phyloP scores from a whole-genome alignment of 2,797 vertebrate genomes.

The Halcyon badia region DNA sequence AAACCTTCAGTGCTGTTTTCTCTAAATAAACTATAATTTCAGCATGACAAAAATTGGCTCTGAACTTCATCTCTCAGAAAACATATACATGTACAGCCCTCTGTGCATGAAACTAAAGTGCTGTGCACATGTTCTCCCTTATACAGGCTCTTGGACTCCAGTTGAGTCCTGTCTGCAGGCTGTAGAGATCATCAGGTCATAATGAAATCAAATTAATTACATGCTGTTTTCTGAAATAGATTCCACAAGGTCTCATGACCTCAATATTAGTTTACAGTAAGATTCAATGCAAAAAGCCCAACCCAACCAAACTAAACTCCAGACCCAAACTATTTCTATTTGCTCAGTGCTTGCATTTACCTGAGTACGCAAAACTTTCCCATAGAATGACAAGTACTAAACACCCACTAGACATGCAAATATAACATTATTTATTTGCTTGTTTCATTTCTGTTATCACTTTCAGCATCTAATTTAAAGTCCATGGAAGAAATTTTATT shows the following conservation, averaged over 20 bases:
- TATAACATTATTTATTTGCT: neutral
- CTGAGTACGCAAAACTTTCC: neutral
- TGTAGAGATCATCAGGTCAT: neutral
- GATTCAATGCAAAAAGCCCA: neutral
- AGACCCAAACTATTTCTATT: neutral
- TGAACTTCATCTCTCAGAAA: neutral
- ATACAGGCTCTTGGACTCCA: neutral
- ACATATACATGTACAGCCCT: neutral
- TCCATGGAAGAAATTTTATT: neutral
- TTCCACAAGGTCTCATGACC: neutral
- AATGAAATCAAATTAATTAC: neutral
- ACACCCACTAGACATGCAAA: neutral
- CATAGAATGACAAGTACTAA: neutral
- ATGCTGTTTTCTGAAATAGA: neutral
- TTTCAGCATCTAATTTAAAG: neutral
- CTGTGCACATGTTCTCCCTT: neutral
- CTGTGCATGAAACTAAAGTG: neutral
- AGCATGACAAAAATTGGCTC: neutral
- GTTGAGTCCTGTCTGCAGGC: neutral
- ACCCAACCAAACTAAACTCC: neutral
- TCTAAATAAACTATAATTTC: neutral
- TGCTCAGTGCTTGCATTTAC: neutral
- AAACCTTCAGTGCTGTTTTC: neutral
- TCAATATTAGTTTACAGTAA: neutral
- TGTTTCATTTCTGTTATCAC: neutral